Percentiles rank a stretch among this genome's conserved stretches.
Conservation (phyloP, 2,888 invertebrate species). For the Dinocampus coccinellae region DNA sequence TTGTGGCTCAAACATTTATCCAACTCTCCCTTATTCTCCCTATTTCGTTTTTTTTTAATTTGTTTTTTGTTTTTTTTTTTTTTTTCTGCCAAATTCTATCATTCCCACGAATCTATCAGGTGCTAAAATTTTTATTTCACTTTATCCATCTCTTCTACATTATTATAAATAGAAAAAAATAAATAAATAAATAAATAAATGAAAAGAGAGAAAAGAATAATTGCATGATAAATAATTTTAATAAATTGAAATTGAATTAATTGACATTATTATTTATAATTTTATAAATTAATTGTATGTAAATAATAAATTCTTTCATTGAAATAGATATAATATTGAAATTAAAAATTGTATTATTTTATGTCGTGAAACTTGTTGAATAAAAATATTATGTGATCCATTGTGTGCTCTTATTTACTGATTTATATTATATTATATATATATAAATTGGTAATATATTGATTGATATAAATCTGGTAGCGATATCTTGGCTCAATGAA, state of each 20-base stretch:
- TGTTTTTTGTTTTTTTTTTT: neutral
- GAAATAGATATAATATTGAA: no score
- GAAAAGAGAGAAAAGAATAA: no score
- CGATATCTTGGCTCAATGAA: constrained; percentile 57
- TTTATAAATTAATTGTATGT: no score
- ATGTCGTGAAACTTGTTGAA: no score
- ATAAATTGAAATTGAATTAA: no score
- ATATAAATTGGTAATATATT: neutral
- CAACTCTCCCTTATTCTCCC: neutral
- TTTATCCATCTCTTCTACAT: neutral
- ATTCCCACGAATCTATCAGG: neutral
- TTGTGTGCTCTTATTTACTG: neutral
- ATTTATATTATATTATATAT: no score
- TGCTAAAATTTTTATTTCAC: neutral
- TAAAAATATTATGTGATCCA: no score
- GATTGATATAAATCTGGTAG: neutral
- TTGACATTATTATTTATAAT: no score
- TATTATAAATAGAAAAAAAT: neutral
- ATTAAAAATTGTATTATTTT: no score
- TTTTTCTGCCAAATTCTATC: neutral
- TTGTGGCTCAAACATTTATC: constrained; percentile 2
- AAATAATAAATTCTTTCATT: no score
- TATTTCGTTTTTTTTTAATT: neutral
- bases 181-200: neutral
- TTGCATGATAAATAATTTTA: no score